phyloP scores from a whole-genome alignment of 2,113 vertebrate species.

The Vimba vimba region DNA sequence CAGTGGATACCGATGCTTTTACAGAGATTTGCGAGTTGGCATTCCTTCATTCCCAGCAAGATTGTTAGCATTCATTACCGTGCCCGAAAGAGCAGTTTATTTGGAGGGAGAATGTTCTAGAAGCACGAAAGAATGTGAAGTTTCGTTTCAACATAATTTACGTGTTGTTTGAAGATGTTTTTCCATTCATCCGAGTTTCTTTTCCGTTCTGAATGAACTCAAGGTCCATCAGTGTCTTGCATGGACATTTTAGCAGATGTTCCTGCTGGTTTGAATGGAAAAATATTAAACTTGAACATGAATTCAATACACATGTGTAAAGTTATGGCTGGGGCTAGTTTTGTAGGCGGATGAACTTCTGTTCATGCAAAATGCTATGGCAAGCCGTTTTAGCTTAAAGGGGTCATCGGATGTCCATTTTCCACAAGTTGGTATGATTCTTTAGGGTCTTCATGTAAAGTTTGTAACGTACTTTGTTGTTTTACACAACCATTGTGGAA shows the following conservation, averaged over 20 bases:
- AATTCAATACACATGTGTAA: background rate
- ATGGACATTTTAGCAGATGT: background rate
- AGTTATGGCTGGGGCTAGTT: background rate
- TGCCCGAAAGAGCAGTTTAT: background rate
- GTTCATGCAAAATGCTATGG: background rate
- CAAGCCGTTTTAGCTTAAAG: no score
- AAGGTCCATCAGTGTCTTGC: no score
- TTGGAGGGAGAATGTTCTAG: slow-evolving; percentile 8
- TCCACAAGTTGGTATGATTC: no score
- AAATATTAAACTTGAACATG: background rate
- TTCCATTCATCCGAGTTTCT: background rate
- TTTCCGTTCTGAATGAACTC: background rate
- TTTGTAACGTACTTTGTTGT: no score
- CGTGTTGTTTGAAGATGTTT: background rate
- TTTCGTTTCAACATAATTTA: background rate
- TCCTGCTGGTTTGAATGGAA: background rate
- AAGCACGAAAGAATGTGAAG: background rate
- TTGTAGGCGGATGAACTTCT: background rate
- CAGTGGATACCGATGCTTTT: slow-evolving; percentile 43
- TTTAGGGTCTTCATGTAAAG: no score
- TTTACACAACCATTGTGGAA: no score
- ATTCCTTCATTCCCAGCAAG: slow-evolving; percentile 1
- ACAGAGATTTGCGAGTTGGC: slow-evolving; percentile 61
- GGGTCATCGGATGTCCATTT: no score
- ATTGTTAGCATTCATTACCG: background rate